phyloP scores from a whole-genome alignment of 2,113 vertebrate genomes.

The Sebastes fasciatus region DNA sequence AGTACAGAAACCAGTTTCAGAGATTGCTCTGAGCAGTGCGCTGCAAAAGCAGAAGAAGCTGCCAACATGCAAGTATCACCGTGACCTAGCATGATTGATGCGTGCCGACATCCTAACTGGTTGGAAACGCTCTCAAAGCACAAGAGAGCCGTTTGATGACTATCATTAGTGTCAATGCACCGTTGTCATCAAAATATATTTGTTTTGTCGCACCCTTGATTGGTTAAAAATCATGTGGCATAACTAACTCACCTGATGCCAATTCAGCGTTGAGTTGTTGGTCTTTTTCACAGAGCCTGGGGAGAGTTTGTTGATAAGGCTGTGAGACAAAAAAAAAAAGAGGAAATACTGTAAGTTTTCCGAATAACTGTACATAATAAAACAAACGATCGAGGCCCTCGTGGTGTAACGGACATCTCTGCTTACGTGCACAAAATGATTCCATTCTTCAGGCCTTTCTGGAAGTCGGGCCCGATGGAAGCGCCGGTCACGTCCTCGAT shows the following conservation, averaged over 20 bases:
- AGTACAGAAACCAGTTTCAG: constrained; percentile 19
- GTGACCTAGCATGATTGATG: constrained; percentile 23
- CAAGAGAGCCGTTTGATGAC: not conserved
- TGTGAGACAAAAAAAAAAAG: constrained; percentile 54
- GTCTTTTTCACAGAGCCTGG: constrained; percentile 90
- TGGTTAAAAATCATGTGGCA: not conserved
- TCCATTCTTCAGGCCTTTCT: constrained; percentile 92
- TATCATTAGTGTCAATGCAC: not conserved
- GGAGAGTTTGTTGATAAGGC: constrained; percentile 92
- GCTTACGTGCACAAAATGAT: constrained; percentile 94
- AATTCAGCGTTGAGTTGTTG: constrained; percentile 90
- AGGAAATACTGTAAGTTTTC: not conserved
- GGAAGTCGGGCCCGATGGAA: constrained; percentile 90
- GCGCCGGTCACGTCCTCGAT: constrained; percentile 90
- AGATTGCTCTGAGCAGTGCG: not conserved
- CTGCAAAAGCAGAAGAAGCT: not conserved
- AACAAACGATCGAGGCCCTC: not conserved
- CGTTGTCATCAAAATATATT: not conserved
- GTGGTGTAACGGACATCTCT: not conserved
- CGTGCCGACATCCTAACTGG: not conserved
- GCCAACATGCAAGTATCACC: not conserved
- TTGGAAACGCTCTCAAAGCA: not conserved
- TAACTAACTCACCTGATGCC: constrained; percentile 90
- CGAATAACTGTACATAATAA: not conserved
- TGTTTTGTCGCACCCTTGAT: not conserved